Conservation (phyloP, 37 sponge, comb jelly and placozoan species). For the Mnemiopsis leidyi region DNA sequence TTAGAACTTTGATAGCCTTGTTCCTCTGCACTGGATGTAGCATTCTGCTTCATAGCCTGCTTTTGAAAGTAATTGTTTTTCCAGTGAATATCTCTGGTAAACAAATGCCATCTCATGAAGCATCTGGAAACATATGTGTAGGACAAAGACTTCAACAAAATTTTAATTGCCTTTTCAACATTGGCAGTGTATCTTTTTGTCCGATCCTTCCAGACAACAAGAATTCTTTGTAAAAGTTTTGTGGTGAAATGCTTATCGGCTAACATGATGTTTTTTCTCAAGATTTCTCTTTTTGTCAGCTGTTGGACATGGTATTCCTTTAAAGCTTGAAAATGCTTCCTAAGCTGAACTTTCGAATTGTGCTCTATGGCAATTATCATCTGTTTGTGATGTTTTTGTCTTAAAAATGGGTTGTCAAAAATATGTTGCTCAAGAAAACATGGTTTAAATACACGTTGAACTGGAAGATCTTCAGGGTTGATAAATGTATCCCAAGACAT, state of each 20-base stretch:
- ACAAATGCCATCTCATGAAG: conserved; percentile 2
- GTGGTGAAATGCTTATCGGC: not conserved
- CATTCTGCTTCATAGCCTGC: not conserved
- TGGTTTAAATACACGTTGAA: conserved; percentile 24
- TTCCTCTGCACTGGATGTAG: not conserved
- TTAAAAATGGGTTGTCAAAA: conserved; percentile 44
- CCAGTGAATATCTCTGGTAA: conserved; percentile 60
- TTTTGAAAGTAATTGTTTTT: conserved; percentile 62
- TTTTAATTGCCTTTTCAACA: conserved; percentile 8
- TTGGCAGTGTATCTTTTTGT: not conserved
- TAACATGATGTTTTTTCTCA: not conserved
- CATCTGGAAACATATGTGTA: conserved; percentile 26
- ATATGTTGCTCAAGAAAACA: conserved; percentile 35
- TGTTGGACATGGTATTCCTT: not conserved
- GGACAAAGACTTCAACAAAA: conserved; percentile 12
- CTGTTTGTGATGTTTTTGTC: conserved; percentile 18
- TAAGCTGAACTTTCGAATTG: not conserved
- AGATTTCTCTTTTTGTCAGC: not conserved
- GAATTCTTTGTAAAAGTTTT: not conserved
- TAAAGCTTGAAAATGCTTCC: not conserved
- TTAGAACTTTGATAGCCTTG: not conserved
- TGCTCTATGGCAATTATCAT: conserved; percentile 15
- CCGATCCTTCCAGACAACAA: not conserved
- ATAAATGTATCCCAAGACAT: conserved; percentile 43
- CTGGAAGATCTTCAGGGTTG: not conserved